Percentiles rank a stretch among this genome's conserved stretches.
phyloP scores from a whole-genome alignment of 1,140 invertebrate genomes.

The Euborellia annulipes region DNA sequence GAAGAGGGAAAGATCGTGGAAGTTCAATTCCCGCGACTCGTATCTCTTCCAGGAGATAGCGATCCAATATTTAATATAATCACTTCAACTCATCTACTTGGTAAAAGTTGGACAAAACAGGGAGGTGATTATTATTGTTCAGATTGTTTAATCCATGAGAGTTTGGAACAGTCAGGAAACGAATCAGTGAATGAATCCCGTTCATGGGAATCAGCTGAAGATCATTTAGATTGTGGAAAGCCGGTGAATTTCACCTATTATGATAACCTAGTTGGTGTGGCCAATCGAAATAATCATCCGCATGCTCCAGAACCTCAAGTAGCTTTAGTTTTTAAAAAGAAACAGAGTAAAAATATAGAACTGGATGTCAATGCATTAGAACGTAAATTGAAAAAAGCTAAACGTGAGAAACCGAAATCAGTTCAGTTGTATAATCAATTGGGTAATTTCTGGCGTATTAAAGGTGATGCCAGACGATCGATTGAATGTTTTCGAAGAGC shows the following conservation, averaged over 20 bases:
- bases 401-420: slow-evolving; percentile 73
- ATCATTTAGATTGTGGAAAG: slow-evolving; percentile 69
- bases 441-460: slow-evolving; percentile 75
- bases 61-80: slow-evolving; percentile 47
- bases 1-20: slow-evolving; percentile 50
- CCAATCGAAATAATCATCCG: slow-evolving; percentile 50
- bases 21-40: slow-evolving; percentile 35
- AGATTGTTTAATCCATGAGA: slow-evolving; percentile 19
- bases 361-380: slow-evolving; percentile 65
- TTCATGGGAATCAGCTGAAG: too few species aligned
- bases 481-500: slow-evolving; percentile 78
- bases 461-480: slow-evolving; percentile 64
- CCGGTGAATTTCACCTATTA: slow-evolving; percentile 76
- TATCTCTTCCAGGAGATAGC: slow-evolving; percentile 26
- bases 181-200: too few species aligned
- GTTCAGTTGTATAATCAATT: slow-evolving; percentile 76
- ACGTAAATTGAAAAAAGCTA: slow-evolving; percentile 58
- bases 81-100: slow-evolving; percentile 42
- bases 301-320: slow-evolving; percentile 50
- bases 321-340: slow-evolving; percentile 62
- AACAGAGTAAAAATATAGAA: slow-evolving; percentile 43
- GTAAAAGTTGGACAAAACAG: slow-evolving; percentile 42
- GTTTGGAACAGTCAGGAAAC: too few species aligned
- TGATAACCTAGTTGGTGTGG: slow-evolving; percentile 68
- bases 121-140: slow-evolving; percentile 24